Percentiles rank a stretch among this genome's conserved stretches.
phyloP scores from a whole-genome alignment of 2,797 vertebrate genomes.

The Tarsius wallacei region DNA sequence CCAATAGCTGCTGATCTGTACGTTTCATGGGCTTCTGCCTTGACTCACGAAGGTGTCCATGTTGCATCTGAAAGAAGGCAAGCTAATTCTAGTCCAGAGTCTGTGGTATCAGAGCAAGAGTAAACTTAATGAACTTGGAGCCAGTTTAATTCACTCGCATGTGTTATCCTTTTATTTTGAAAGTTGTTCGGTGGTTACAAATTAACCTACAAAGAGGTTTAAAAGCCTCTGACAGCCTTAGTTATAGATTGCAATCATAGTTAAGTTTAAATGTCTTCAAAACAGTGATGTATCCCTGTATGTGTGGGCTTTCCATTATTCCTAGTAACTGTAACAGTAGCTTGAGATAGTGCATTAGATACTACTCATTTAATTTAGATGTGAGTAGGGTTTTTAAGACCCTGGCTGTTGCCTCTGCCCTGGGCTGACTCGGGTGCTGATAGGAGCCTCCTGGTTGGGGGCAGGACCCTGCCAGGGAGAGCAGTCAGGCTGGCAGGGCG shows the following conservation, averaged over 20 bases:
- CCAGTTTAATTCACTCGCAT: conserved; percentile 77
- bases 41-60: conserved; percentile 48
- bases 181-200: conserved; percentile 66
- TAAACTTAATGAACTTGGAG: conserved; percentile 75
- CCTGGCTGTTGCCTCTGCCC: neutral
- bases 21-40: neutral
- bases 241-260: conserved; percentile 67
- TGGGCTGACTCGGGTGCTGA: neutral
- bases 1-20: conserved; percentile 4
- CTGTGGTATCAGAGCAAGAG: conserved; percentile 51
- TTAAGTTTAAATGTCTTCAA: conserved; percentile 67
- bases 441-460: neutral
- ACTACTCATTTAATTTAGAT: conserved; percentile 28
- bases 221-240: conserved; percentile 52
- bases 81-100: neutral
- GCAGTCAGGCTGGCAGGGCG: neutral
- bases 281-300: neutral
- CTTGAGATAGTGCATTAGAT: conserved; percentile 22
- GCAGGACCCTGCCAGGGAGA: no score
- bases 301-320: neutral
- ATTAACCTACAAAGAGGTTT: conserved; percentile 74
- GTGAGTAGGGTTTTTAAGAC: neutral
- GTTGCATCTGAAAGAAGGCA: conserved; percentile 61
- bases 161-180: conserved; percentile 74
- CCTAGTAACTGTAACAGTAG: neutral